Evolutionary conservation across 2,888 invertebrate genomes (phyloP).

Genomic region (Trichopoda pennipes): DNA sequence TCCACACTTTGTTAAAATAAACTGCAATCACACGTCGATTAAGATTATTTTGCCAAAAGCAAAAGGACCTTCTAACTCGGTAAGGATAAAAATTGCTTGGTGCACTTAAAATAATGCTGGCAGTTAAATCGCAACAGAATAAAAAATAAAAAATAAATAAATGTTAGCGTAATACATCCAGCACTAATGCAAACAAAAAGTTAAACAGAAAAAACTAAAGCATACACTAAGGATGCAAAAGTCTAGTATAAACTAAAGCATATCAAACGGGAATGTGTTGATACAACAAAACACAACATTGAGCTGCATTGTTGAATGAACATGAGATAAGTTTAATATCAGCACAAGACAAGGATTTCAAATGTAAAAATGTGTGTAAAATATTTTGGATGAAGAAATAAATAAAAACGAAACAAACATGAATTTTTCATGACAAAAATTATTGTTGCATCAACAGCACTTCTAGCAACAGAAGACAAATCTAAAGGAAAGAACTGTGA

Average conservation of each 20-base stretch:
- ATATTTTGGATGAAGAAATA: slow-evolving; percentile 19
- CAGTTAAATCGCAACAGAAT: slow-evolving; percentile 45
- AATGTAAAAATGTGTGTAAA: slow-evolving; percentile 36
- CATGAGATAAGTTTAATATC: slow-evolving; percentile 20
- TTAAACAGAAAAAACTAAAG: slow-evolving; percentile 33
- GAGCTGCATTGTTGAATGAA: slow-evolving; percentile 30
- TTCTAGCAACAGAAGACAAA: background rate
- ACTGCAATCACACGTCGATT: slow-evolving; percentile 72
- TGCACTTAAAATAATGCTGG: slow-evolving; percentile 64
- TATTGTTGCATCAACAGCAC: slow-evolving; percentile 36
- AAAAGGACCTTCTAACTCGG: slow-evolving; percentile 54
- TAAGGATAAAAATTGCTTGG: slow-evolving; percentile 35
- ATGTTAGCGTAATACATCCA: slow-evolving; percentile 69
- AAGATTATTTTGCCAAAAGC: slow-evolving; percentile 70
- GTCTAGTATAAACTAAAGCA: slow-evolving; percentile 48
- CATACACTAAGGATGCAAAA: slow-evolving; percentile 52
- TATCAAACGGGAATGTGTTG: slow-evolving; percentile 45
- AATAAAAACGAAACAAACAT: slow-evolving; percentile 69
- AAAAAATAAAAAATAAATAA: slow-evolving; percentile 55
- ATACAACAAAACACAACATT: slow-evolving; percentile 42
- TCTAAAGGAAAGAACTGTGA: slow-evolving; percentile 18
- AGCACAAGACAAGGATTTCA: slow-evolving; percentile 38
- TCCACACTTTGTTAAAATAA: slow-evolving; percentile 70
- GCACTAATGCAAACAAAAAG: slow-evolving; percentile 17
- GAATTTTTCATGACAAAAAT: slow-evolving; percentile 76